Evolutionary conservation across 2,888 invertebrate species (phyloP), one percentile per base, ranked within the genome.

Genomic region (Zaprionus bogoriensis): DNA sequence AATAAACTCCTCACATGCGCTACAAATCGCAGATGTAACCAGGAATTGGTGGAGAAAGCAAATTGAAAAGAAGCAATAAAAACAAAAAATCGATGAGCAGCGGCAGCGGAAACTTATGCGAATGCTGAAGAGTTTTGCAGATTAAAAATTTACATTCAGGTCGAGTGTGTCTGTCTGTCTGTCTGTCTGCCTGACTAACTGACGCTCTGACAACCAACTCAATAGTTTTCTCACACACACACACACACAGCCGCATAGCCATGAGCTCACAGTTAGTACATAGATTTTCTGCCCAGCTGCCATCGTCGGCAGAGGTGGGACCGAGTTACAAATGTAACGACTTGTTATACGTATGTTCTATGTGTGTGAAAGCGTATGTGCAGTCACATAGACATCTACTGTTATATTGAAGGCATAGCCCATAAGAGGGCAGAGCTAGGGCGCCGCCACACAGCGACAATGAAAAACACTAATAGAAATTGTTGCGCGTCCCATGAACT

Each of bases 101-200:
- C 48, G 52, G 69, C 63, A 70, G 74, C 51, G 59, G 53, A 66
- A 77, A 76, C 84, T 84, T 73, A 75, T 79, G 80, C 64, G 74
- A 77, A 75, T 76, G 71, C 54, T 79, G 77, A 77, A 85, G 85
- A 75, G 79, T 77, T 85, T 74, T 86, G 69, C 79, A 79, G 85
- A 87, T 85, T 85, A 85, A 76, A 85, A 85, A 77, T 79, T 61
- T 73, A 79, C 67, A 85, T 76, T 74, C 77, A 87, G 87, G 83
- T 85, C 86, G 83, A 85, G 85, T 73, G 85, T 73, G 66, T 76
- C 65, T 88, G 87, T 76, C n/a, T n/a, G n/a, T n/a, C n/a, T n/a
- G n/a, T n/a, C n/a, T n/a, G n/a, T 76, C 65, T 88, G 87, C 75
- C n/a, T 57, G 74, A 55, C 67, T 65, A 59, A 53, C 62, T 59